Conservation (phyloP, 2,888 invertebrate genomes). For the Pterobdella sp. region DNA sequence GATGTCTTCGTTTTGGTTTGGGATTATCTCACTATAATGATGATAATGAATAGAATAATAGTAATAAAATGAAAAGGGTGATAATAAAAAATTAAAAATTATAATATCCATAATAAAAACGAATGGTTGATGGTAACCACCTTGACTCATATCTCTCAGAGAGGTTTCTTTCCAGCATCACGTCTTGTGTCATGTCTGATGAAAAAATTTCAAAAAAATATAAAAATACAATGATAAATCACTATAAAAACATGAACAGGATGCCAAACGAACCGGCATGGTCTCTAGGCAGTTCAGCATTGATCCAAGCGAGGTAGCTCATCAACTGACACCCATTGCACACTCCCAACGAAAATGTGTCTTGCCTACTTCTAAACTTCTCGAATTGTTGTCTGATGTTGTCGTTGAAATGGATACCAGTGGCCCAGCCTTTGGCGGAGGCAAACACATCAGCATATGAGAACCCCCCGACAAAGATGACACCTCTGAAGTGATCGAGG, state of each 20-base stretch:
- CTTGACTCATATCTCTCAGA: conserved; percentile 82
- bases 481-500: conserved; percentile 72
- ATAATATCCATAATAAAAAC: no score
- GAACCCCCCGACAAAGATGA: conserved; percentile 96
- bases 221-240: not conserved
- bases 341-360: conserved; percentile 92
- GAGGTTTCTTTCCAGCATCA: conserved; percentile 67
- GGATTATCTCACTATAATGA: no score
- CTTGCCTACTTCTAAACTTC: conserved; percentile 61
- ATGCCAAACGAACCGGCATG: no score
- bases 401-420: conserved; percentile 73
- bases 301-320: conserved; percentile 85
- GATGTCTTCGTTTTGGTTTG: no score
- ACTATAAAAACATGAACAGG: not conserved
- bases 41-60: no score
- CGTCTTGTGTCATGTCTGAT: conserved; percentile 39
- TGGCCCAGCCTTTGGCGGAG: conserved; percentile 96
- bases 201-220: not conserved
- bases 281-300: conserved; percentile 39
- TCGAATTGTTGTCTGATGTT: conserved; percentile 68
- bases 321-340: conserved; percentile 97
- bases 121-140: no score
- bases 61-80: no score
- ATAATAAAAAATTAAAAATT: no score
- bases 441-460: conserved; percentile 96